Base-by-base conservation (phyloP, 2,888 invertebrate genomes). In the Pseudanteris insignis region DNA sequence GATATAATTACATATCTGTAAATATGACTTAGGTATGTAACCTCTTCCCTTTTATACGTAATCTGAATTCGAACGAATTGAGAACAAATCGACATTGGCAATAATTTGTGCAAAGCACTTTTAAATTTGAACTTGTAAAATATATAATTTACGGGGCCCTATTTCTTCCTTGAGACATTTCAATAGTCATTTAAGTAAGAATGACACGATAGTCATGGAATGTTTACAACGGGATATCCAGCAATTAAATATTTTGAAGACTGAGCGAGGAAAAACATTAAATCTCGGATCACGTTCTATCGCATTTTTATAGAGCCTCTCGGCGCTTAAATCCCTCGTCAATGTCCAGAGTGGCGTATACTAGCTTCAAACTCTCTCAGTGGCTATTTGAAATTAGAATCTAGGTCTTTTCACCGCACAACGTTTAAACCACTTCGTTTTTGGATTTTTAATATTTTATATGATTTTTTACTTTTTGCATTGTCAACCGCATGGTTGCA, bases 241-340 rank as follows among this genome's bases (percentile, higher is more conserved):
- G 64, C 63, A 64, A 61, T 50, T 61, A 61, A 63, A 66, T 61
- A 63, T 64, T 60, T 55, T 54, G 65, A 66, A 65, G 69, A 67
- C 63, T 66, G 64, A 57, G 57, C 53, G 64, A 62, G 51, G 63
- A 60, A 64, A 60, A 64, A 66, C 66, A 68, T 70, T 69, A 70
- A 72, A 70, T 67, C 57, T 48, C 38, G 41, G 62, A 63, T 48
- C 59, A 65, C 65, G 64, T 63, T 50, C 64, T 63, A 67, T 67
- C 66, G 57, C 64, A 68, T 72, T 71, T 73, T 72, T 71, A 68
- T 68, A 68, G 64, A 70, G 72, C 71, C 69, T 67, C 68, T 70
- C 69, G 72, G 73, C 71, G 71, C 69, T 69, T 67, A 68, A 72
- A 67, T 67, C 66, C 64, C 54, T 61, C 33, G 53, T 62, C 63